Base-by-base conservation (phyloP, 2,888 invertebrate species). In the Matsumyia berberina region DNA sequence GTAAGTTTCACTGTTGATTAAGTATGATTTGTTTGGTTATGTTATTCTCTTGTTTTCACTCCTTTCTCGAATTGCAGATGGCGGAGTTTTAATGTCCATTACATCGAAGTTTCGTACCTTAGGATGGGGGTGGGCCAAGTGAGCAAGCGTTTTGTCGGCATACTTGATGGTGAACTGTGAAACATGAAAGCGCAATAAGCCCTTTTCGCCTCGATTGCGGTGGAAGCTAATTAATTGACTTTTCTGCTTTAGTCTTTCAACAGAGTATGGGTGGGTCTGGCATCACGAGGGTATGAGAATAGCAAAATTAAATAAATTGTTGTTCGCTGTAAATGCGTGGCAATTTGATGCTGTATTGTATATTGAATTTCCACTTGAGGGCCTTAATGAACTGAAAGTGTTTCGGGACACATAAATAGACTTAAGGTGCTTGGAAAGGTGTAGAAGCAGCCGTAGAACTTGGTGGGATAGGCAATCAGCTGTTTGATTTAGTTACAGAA, bases 11-110 rank as follows among this genome's bases (percentile, higher is more conserved):
- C 58, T 74, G 60, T 73, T 80, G 67, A 74, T 80, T 74, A 80
- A 80, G 67, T 74, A 80, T 80, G 73, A 80, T 80, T 80, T 80
- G 80, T 74, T 80, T 66, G 73, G 73, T 58, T 80, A 67, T 80
- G 80, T 73, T 73, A 60, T 67, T 74, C 57, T 53, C n/a, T 66
- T 79, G 79, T 78, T 77, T 55, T 69, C 57, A 67, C 66, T 76
- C 39, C 69, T 53, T 77, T 62, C 49, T 69, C 51, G 44, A 62
- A 57, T 78, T 62, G 35, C 70, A 78, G 72, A 51, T 79, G 79
- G 62, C 12, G 79, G 79, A 58, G 64, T 79, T 79, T 72, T 79
- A 72, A 64, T 64, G 72, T 57, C 70, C 69, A 77, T 78, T 60
- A 78, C 46, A 60, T 44, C 53, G 60, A 53, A 39, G 58, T 70